phyloP scores from a whole-genome alignment of 2,888 invertebrate species.

The Oxycera nigricornis region DNA sequence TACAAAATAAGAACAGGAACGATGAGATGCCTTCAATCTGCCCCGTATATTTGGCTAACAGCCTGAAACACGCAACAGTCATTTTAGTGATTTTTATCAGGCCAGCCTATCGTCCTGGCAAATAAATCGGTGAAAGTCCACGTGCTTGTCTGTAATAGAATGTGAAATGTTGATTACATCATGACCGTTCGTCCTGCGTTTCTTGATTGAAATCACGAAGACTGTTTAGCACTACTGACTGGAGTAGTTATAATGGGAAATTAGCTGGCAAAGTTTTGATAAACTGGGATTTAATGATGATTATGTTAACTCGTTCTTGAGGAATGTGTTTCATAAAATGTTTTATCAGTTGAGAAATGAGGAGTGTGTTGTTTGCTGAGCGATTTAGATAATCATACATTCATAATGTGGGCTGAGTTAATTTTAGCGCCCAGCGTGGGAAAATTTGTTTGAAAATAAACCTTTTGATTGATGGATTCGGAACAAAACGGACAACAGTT shows the following conservation, averaged over 20 bases:
- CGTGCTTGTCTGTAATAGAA: neutral
- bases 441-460: too few relatives aligned
- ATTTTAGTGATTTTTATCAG: slow-evolving; percentile 29
- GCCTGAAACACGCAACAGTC: slow-evolving; percentile 19
- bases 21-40: slow-evolving; percentile 26
- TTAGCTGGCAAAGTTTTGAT: neutral
- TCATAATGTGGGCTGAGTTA: too few relatives aligned
- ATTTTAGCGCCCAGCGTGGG: too few relatives aligned
- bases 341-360: too few relatives aligned
- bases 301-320: neutral
- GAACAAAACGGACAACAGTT: too few relatives aligned
- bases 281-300: slow-evolving; percentile 10
- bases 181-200: neutral
- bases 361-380: too few relatives aligned
- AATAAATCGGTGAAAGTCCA: neutral
- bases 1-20: slow-evolving; percentile 13
- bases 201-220: neutral
- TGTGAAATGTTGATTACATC: neutral
- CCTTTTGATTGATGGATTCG: too few relatives aligned
- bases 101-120: neutral
- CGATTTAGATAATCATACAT: too few relatives aligned
- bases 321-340: neutral
- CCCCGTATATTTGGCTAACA: slow-evolving; percentile 15
- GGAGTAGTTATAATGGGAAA: neutral
- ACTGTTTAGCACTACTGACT: neutral